phyloP scores from a whole-genome alignment of 2,888 invertebrate species.

The Idaea straminata region DNA sequence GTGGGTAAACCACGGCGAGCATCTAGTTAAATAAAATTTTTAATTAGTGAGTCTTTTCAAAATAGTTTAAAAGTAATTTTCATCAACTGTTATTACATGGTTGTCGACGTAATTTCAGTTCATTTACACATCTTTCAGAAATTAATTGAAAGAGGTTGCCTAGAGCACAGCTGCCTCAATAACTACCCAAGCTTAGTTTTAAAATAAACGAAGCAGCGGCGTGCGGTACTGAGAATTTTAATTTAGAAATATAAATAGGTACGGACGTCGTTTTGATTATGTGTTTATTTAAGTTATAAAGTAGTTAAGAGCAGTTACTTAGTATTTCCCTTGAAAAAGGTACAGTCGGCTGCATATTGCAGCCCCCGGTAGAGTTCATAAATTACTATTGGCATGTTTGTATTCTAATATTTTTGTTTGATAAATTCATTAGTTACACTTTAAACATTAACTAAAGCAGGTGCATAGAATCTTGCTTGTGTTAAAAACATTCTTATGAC shows the following conservation, averaged over 20 bases:
- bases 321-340: too few relatives aligned
- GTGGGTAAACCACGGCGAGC: too few relatives aligned
- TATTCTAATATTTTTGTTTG: too few relatives aligned
- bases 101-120: conserved; percentile 37
- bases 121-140: conserved; percentile 41
- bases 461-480: too few relatives aligned
- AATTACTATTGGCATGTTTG: too few relatives aligned
- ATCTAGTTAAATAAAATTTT: too few relatives aligned
- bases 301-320: background rate
- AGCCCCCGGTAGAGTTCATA: too few relatives aligned
- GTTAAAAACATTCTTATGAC: too few relatives aligned
- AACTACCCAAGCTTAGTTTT: conserved; percentile 17
- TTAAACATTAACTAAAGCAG: too few relatives aligned
- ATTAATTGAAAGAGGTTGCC: conserved; percentile 37
- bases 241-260: background rate
- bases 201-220: conserved; percentile 11
- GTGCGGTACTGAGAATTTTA: conserved; percentile 5
- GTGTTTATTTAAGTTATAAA: background rate
- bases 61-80: background rate
- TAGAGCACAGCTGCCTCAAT: conserved; percentile 20
- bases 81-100: conserved; percentile 39
- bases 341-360: too few relatives aligned
- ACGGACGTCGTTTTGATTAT: background rate
- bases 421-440: too few relatives aligned
- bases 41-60: background rate